Conservation (phyloP, 2,797 vertebrate species). For the Ctenochaetus hawaiiensis region DNA sequence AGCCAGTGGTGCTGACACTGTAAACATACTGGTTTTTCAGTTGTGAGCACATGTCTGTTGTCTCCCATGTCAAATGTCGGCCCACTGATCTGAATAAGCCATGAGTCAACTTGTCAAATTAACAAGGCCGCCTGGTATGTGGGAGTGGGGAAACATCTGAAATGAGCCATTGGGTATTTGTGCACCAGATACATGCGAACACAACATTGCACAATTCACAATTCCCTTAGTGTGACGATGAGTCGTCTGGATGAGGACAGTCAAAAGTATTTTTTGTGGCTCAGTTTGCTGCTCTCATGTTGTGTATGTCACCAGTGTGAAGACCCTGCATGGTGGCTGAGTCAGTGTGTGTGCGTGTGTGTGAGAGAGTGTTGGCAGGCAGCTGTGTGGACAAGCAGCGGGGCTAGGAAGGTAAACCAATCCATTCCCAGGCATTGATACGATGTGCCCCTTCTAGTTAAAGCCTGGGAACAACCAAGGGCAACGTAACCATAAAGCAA, state of each 20-base stretch:
- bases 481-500: constrained; percentile 69
- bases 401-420: constrained; percentile 54
- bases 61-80: constrained; percentile 14
- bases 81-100: constrained; percentile 27
- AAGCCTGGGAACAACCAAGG: constrained; percentile 66
- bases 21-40: constrained; percentile 63
- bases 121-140: background rate
- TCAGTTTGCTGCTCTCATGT: background rate
- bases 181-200: background rate
- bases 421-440: constrained; percentile 63
- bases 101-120: constrained; percentile 36
- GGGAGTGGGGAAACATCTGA: background rate
- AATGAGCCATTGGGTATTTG: background rate
- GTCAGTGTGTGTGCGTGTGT: constrained; percentile 5
- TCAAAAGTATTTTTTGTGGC: background rate
- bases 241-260: background rate
- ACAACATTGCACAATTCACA: constrained; percentile 17
- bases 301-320: constrained; percentile 1
- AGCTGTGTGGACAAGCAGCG: background rate
- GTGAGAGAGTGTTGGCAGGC: background rate
- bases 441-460: constrained; percentile 58
- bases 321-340: background rate
- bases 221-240: background rate
- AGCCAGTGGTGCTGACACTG: constrained; percentile 16
- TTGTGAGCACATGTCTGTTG: constrained; percentile 35